phyloP scores from a whole-genome alignment of 2,113 vertebrate genomes.

The Leiothrix lutea region DNA sequence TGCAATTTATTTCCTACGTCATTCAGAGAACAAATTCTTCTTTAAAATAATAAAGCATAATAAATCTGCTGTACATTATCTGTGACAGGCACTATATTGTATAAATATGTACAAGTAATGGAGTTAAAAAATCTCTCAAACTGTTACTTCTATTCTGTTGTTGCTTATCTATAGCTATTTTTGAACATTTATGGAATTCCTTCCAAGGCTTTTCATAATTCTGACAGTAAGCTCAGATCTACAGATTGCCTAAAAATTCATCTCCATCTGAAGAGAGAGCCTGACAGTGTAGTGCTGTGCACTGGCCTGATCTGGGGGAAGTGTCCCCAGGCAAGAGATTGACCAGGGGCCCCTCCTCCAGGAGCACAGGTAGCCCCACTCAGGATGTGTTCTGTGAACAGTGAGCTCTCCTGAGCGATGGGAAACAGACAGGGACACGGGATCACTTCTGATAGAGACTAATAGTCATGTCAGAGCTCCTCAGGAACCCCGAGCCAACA shows the following conservation, averaged over 20 bases:
- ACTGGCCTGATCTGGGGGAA: slow-evolving; percentile 36
- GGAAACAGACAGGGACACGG: background rate
- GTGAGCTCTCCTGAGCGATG: accelerated
- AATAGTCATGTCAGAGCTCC: background rate
- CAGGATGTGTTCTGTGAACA: background rate
- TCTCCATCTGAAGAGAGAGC: slow-evolving; percentile 45
- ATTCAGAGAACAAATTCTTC: slow-evolving; percentile 11
- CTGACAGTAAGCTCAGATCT: slow-evolving; percentile 67
- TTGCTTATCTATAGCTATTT: slow-evolving; percentile 68
- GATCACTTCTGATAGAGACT: background rate
- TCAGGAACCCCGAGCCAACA: background rate
- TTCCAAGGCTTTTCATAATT: slow-evolving; percentile 73
- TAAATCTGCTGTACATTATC: slow-evolving; percentile 53
- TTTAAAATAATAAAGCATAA: slow-evolving; percentile 19
- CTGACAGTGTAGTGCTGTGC: slow-evolving; percentile 17
- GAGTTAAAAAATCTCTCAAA: slow-evolving; percentile 63
- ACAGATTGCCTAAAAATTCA: slow-evolving; percentile 69
- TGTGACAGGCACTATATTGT: slow-evolving; percentile 51
- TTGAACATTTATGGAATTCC: slow-evolving; percentile 67
- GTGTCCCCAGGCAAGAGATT: background rate
- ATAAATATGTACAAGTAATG: slow-evolving; percentile 68
- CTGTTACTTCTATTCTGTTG: slow-evolving; percentile 67
- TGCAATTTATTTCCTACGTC: slow-evolving; percentile 68
- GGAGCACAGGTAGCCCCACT: background rate
- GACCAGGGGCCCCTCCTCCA: background rate